phyloP scores from a whole-genome alignment of 2,113 vertebrate species.

The Balaeniceps rex region DNA sequence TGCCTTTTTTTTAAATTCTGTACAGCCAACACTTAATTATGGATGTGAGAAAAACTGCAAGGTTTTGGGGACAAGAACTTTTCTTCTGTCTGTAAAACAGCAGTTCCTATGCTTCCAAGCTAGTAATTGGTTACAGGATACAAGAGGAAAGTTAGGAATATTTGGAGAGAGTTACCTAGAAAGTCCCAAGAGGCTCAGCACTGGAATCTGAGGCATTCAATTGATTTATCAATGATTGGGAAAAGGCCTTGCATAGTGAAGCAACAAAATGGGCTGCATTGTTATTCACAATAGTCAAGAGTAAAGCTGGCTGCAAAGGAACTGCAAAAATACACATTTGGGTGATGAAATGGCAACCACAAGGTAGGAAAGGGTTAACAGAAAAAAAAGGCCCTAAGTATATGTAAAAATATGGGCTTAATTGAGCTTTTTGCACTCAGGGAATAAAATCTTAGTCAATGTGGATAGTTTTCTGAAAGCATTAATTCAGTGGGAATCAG shows the following conservation, averaged over 20 bases:
- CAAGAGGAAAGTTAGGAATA: neutral
- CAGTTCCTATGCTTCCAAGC: neutral
- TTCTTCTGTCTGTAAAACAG: neutral
- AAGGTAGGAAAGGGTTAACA: neutral
- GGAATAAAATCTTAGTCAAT: neutral
- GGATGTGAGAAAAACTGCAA: neutral
- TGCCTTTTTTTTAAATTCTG: neutral
- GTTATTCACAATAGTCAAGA: neutral
- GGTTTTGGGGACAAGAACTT: neutral
- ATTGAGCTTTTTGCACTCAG: neutral
- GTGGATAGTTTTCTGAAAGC: neutral
- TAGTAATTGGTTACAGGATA: neutral
- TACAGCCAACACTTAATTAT: neutral
- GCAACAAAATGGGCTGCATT: neutral
- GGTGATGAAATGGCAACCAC: neutral
- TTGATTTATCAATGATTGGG: neutral
- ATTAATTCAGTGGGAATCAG: neutral
- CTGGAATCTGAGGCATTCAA: neutral
- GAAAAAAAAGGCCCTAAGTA: neutral
- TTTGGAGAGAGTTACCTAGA: neutral
- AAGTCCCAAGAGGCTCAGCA: neutral
- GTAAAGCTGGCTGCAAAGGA: neutral
- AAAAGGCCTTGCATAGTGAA: neutral
- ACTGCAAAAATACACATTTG: neutral
- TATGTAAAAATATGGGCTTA: neutral